Evolutionary conservation across 2,797 vertebrate genomes (phyloP), one percentile per base, ranked within the genome.

Genomic region (Fratercula arctica): DNA sequence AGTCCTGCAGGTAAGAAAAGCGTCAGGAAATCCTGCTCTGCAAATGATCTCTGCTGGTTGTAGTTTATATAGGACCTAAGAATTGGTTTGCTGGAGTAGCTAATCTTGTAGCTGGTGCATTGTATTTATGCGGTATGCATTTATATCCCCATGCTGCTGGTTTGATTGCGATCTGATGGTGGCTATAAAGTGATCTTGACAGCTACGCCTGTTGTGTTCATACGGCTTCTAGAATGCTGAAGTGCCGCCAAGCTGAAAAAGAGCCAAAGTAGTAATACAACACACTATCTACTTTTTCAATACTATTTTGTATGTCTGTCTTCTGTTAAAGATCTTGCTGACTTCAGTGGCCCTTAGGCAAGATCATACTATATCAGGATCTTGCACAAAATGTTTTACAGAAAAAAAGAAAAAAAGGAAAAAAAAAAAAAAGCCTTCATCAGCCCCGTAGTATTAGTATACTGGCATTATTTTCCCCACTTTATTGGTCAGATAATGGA

Each of bases 21-120:
- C 68, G 75, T 96, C 92, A 92, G 96, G 97, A 97, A 95, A 81
- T 83, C 20, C 90, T 87, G 77, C 87, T 86, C 87, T 94, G 90
- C 76, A 91, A 86, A 76, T 75, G 64, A 72, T 93, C 59, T 82
- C 61, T 85, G 66, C 81, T 46, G 9, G 45, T 94, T 95, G 39
- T 83, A 66, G 87, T 93, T 76, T 86, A 94, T 86, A 66, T 84
- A 89, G 92, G 90, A 96, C 31, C 81, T 86, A 59, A 31, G 68
- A 90, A 77, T 6, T 91, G 63, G 31, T 67, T 85, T 60, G 57
- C 37, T 60, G 79, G 78, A 90, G 87, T 39, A 85, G 74, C 93
- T 69, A 3, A 85, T 48, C 15, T 61, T 41, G 60, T 14, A 6
- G 89, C 85, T 74, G 92, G 60, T 89, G 83, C 53, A 63, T 59